These are phyloP conservation scores for Drosophila chauvacae DNA, from an alignment of 1,140 invertebrate species.

Conservation along the genomic window DNA sequence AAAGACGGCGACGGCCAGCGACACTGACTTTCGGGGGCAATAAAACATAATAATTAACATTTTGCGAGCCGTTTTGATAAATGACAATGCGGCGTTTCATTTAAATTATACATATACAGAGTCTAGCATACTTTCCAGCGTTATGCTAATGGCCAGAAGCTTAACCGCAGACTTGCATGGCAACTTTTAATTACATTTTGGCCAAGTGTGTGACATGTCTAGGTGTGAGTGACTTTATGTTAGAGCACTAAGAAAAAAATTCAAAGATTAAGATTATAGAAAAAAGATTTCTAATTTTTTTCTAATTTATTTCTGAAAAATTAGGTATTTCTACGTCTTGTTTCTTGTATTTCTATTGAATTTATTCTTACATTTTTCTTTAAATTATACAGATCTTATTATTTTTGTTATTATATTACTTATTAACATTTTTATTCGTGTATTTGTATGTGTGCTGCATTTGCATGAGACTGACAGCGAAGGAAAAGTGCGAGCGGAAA, in stretches of 20 bases:
- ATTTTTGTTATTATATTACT: neutral
- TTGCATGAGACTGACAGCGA: conserved; percentile 64
- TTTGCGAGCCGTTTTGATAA: conserved; percentile 73
- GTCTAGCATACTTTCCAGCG: conserved; percentile 70
- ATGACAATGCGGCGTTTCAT: conserved; percentile 62
- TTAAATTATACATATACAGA: conserved; percentile 48
- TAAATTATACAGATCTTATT: neutral
- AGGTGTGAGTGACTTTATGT: conserved; percentile 26
- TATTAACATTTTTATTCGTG: neutral
- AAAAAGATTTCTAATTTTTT: no score
- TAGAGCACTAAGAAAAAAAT: neutral
- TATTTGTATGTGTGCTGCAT: conserved; percentile 42
- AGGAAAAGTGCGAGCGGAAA: conserved; percentile 27
- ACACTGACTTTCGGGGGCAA: conserved; percentile 41
- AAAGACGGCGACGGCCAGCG: neutral
- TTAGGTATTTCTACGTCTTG: no score
- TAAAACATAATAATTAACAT: conserved; percentile 82
- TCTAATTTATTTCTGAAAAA: no score
- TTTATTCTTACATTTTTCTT: neutral
- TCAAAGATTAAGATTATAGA: neutral
- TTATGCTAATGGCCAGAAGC: conserved; percentile 67
- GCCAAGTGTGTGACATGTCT: conserved; percentile 57
- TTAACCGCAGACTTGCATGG: conserved; percentile 77
- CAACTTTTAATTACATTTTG: conserved; percentile 79
- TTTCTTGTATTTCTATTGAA: no score